Conservation (phyloP, 2,888 invertebrate species). For the Caenorhabditis zanzibari region DNA sequence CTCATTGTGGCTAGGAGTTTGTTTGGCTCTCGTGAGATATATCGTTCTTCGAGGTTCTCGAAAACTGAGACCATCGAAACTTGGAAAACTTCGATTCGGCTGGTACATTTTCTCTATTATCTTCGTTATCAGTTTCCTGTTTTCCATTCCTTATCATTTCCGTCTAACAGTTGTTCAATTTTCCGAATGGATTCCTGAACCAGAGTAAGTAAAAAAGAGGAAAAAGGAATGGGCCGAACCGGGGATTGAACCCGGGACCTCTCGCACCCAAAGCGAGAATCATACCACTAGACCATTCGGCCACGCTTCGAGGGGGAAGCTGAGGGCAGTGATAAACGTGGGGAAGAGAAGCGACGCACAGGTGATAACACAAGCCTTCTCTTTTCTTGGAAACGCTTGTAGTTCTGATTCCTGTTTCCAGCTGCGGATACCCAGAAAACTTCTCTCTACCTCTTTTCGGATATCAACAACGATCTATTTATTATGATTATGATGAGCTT, state of each 20-base stretch:
- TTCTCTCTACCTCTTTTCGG: background rate
- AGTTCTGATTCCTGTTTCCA: background rate
- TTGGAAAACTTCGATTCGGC: background rate
- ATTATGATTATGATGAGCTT: background rate
- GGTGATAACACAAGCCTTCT: background rate
- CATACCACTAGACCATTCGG: constrained; percentile 83
- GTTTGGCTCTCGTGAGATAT: background rate
- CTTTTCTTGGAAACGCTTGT: background rate
- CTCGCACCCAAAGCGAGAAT: constrained; percentile 83
- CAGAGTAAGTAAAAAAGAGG: background rate
- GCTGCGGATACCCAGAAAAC: background rate
- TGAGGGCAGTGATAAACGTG: background rate
- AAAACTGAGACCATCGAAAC: background rate
- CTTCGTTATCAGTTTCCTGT: background rate
- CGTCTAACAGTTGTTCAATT: background rate
- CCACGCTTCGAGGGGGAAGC: constrained; percentile 4
- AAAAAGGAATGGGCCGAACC: constrained; percentile 69
- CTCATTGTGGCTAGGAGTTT: constrained; percentile 9
- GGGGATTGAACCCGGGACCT: constrained; percentile 83
- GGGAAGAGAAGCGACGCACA: background rate
- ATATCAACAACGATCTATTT: background rate
- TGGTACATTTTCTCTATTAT: background rate
- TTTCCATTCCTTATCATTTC: background rate
- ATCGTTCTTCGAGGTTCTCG: background rate
- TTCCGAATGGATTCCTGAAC: background rate